Conservation (phyloP, 2,797 vertebrate species). For the Selene dorsalis region DNA sequence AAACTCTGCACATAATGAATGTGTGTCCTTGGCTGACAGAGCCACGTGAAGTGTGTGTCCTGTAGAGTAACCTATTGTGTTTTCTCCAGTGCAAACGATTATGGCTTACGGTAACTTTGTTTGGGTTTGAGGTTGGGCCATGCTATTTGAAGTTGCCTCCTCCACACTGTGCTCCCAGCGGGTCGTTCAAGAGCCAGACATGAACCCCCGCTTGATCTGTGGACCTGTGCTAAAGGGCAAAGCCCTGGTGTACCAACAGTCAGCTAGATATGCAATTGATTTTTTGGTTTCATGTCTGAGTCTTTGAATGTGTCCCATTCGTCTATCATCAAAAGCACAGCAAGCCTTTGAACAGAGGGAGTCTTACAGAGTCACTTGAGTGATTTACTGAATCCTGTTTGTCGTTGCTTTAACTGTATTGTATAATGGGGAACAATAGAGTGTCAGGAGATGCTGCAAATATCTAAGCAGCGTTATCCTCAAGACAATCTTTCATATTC, state of each 20-base stretch:
- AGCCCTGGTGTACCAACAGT: conserved; percentile 47
- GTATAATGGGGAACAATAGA: neutral
- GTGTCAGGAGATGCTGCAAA: conserved; percentile 5
- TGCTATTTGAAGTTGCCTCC: conserved; percentile 65
- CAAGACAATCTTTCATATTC: conserved; percentile 19
- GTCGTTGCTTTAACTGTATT: neutral
- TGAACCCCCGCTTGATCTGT: conserved; percentile 36
- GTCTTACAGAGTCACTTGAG: conserved; percentile 17
- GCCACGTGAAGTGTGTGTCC: conserved; percentile 1
- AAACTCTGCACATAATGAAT: neutral
- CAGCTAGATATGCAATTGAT: conserved; percentile 72
- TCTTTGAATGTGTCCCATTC: conserved; percentile 64
- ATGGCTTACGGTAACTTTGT: conserved; percentile 1
- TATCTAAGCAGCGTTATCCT: neutral
- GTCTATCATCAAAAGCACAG: conserved; percentile 55
- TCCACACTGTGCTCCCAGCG: conserved; percentile 50
- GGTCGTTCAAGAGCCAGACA: conserved; percentile 44
- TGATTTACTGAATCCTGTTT: neutral
- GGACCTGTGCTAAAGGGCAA: conserved; percentile 65
- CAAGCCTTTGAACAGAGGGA: conserved; percentile 19
- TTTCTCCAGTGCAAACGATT: neutral
- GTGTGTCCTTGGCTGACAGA: neutral
- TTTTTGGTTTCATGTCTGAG: conserved; percentile 59
- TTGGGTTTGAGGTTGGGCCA: neutral
- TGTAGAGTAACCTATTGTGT: neutral